phyloP scores from a whole-genome alignment of 2,888 invertebrate species.

The Ochropleura leucogaster region DNA sequence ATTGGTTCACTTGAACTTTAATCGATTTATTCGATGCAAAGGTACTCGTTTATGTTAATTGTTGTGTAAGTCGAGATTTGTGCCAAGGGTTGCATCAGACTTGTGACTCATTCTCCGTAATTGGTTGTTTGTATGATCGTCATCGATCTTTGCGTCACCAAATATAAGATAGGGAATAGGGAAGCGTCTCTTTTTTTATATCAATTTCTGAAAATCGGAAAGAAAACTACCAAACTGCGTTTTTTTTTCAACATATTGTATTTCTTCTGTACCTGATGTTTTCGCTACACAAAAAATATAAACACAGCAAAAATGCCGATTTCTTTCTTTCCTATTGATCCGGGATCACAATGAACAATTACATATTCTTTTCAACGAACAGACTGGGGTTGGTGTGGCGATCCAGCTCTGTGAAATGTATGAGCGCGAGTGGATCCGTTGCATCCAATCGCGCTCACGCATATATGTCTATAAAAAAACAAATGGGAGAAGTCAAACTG shows the following conservation, averaged over 20 bases:
- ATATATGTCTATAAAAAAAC: neutral
- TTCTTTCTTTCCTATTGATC: neutral
- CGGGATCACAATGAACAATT: neutral
- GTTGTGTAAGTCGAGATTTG: conserved; percentile 25
- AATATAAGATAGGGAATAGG: too few species aligned
- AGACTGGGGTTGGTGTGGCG: neutral
- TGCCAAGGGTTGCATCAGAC: conserved; percentile 55
- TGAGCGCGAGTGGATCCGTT: neutral
- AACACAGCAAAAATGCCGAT: neutral
- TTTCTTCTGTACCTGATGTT: neutral
- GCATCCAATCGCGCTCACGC: neutral
- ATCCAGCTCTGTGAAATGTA: neutral
- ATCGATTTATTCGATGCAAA: conserved; percentile 37
- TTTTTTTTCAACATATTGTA: neutral
- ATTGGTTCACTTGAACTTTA: conserved; percentile 56
- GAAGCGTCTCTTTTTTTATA: conserved; percentile 14
- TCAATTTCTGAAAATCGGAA: conserved; percentile 1
- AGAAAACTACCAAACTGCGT: neutral
- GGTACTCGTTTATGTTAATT: conserved; percentile 27
- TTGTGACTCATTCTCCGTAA: conserved; percentile 36
- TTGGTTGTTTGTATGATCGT: conserved; percentile 34
- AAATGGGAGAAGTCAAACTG: neutral
- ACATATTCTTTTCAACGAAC: neutral
- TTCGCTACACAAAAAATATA: neutral
- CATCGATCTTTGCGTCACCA: conserved; percentile 27